Evolutionary conservation across 1,140 invertebrate species (phyloP), one percentile per base, ranked within the genome.

Genomic region (Drosophila bipectinata): DNA sequence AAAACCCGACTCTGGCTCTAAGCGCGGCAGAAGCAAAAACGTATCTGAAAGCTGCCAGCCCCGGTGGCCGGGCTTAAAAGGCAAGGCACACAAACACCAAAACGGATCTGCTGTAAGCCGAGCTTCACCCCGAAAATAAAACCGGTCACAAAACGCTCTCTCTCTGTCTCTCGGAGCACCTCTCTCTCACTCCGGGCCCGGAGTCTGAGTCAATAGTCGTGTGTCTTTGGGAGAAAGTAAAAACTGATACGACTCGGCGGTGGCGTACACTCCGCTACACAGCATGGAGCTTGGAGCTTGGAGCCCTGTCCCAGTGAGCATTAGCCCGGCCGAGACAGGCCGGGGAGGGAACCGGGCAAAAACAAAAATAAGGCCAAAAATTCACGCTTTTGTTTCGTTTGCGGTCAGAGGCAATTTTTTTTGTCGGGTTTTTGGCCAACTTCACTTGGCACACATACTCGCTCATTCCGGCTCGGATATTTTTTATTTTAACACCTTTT

Each of bases 21-120:
- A 81, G 64, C 72, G 75, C 77, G 79, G 52, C 83, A 73, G 63
- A 75, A 69, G 78, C 85, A 79, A 78, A 90, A 90, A 87, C 78
- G 82, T 90, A 87, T 90, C 87, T 90, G 87, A 90, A 90, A 90
- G 87, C 87, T 88, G 69, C 24, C 59, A 58, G 72, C 63, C 68
- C 48, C 67, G 79, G 66, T 61, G 66, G 54, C 64, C 49, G 53
- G 76, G 82, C 87, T 90, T 90, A 90, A 90, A 90, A 90, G 79
- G 83, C 83, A 82, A 75, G 75, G 59, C 78, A 82, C 79, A 66
- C 48, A 49, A 63, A 54, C 69, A 75, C 24, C 69, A 67, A 87
- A 88, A 83, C 83, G 83, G 83, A 87, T 88, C 63, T 85, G 67
- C 72, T 69, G 62, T 68, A 75, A 87, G 75, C 77, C 56, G 32